Evolutionary conservation across 2,888 invertebrate species (phyloP).

Genomic region (Unio delphinus): DNA sequence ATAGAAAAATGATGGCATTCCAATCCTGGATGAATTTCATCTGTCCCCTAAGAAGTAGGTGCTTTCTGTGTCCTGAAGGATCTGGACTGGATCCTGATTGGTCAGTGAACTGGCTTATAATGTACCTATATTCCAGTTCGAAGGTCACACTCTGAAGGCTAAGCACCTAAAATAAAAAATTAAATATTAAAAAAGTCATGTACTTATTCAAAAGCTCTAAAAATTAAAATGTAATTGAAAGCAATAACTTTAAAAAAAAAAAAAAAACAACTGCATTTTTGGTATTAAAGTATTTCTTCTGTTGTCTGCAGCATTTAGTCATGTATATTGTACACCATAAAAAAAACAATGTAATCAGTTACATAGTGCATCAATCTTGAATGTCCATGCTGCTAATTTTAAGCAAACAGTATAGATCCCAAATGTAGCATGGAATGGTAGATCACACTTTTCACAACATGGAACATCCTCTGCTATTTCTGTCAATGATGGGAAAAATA

Average conservation of each 20-base stretch:
- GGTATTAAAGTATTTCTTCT: too few relatives aligned
- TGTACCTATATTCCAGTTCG: slow-evolving; percentile 80
- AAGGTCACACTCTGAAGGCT: slow-evolving; percentile 88
- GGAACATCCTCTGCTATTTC: too few relatives aligned
- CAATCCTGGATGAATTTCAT: slow-evolving; percentile 87
- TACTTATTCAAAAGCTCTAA: slow-evolving; percentile 4
- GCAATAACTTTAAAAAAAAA: neutral
- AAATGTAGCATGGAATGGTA: too few relatives aligned
- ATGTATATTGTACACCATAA: too few relatives aligned
- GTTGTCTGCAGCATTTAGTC: too few relatives aligned
- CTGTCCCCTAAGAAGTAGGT: slow-evolving; percentile 81
- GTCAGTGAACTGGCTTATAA: slow-evolving; percentile 4
- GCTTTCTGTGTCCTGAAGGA: slow-evolving; percentile 1
- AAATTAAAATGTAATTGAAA: neutral
- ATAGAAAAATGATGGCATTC: slow-evolving; percentile 86
- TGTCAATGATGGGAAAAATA: too few relatives aligned
- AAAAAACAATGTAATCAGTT: too few relatives aligned
- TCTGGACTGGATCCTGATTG: slow-evolving; percentile 12
- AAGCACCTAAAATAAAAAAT: slow-evolving; percentile 76
- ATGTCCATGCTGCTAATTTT: too few relatives aligned
- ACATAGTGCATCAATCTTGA: too few relatives aligned
- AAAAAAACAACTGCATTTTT: neutral
- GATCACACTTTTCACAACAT: too few relatives aligned
- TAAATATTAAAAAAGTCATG: neutral
- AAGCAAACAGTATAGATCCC: too few relatives aligned